These are phyloP conservation scores for Cylloceria caligata DNA, from an alignment of 2,888 invertebrate species.

Conservation along the genomic window DNA sequence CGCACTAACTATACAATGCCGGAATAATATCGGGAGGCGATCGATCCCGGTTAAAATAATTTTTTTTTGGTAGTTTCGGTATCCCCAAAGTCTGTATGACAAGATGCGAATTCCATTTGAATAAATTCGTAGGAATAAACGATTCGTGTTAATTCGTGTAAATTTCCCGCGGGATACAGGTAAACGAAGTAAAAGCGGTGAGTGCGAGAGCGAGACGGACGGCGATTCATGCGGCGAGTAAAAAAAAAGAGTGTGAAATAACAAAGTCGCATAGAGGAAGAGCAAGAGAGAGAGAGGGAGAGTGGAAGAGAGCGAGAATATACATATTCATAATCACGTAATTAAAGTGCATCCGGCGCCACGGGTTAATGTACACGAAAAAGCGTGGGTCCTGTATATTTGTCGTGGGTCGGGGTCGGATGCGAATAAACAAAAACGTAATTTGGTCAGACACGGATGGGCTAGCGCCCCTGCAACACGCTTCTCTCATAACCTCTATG, in stretches of 20 bases:
- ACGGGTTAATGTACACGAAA: constrained; percentile 62
- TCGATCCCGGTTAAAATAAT: constrained; percentile 19
- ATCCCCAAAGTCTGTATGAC: constrained; percentile 35
- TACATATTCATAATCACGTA: constrained; percentile 70
- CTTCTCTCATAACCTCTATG: constrained; percentile 28
- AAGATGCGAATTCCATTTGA: constrained; percentile 39
- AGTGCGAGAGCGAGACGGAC: constrained; percentile 10
- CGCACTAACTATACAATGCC: background rate
- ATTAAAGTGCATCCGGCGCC: constrained; percentile 67
- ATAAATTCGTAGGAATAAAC: constrained; percentile 34
- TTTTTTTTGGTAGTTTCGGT: background rate
- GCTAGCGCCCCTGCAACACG: constrained; percentile 35
- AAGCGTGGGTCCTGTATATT: constrained; percentile 59
- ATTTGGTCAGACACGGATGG: constrained; percentile 54
- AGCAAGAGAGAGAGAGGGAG: constrained; percentile 18
- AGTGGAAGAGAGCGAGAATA: constrained; percentile 40
- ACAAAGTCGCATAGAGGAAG: constrained; percentile 50
- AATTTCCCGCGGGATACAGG: constrained; percentile 38
- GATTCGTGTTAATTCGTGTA: constrained; percentile 45
- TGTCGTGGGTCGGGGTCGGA: constrained; percentile 46
- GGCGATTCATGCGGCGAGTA: constrained; percentile 5
- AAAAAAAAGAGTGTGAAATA: constrained; percentile 52
- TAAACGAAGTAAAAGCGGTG: constrained; percentile 39
- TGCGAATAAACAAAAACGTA: constrained; percentile 63
- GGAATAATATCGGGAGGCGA: constrained; percentile 4